These are phyloP conservation scores for Zaprionus bogoriensis DNA, from an alignment of 2,888 invertebrate species.

Conservation along the genomic window DNA sequence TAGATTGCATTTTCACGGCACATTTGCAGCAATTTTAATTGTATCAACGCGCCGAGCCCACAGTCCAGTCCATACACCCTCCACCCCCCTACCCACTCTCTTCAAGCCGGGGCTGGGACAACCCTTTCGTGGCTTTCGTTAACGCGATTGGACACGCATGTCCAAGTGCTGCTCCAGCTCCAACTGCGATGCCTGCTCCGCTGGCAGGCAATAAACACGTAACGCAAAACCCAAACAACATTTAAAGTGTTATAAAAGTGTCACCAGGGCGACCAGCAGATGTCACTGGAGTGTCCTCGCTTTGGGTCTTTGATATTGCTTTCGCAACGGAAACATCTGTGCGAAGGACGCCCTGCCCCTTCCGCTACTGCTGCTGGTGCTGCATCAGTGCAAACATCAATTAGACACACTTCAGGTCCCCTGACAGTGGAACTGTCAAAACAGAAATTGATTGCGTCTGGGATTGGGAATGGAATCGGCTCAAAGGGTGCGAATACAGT, in stretches of 20 bases:
- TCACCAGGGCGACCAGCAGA: conserved; percentile 68
- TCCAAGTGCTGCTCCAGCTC: conserved; percentile 52
- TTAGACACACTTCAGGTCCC: conserved; percentile 75
- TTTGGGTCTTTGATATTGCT: conserved; percentile 55
- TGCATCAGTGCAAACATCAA: conserved; percentile 52
- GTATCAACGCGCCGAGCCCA: conserved; percentile 44
- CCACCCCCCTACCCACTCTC: no score
- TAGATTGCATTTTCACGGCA: conserved; percentile 68
- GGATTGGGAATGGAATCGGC: conserved; percentile 41
- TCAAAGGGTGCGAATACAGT: neutral
- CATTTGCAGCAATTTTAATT: conserved; percentile 74
- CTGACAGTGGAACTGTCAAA: conserved; percentile 70
- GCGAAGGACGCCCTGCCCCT: neutral
- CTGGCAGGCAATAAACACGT: conserved; percentile 69
- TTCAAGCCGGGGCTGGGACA: no score
- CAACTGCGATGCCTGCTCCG: no score
- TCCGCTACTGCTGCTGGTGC: conserved; percentile 3
- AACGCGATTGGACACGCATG: conserved; percentile 81
- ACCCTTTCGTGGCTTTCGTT: conserved; percentile 55
- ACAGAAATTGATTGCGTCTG: conserved; percentile 74
- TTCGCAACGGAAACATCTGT: conserved; percentile 36
- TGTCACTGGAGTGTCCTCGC: conserved; percentile 38
- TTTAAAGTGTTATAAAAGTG: conserved; percentile 73
- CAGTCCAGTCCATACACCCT: neutral
- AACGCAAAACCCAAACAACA: conserved; percentile 51